Conservation (phyloP, 2,113 vertebrate genomes). For the Trematocara nigrifrons region DNA sequence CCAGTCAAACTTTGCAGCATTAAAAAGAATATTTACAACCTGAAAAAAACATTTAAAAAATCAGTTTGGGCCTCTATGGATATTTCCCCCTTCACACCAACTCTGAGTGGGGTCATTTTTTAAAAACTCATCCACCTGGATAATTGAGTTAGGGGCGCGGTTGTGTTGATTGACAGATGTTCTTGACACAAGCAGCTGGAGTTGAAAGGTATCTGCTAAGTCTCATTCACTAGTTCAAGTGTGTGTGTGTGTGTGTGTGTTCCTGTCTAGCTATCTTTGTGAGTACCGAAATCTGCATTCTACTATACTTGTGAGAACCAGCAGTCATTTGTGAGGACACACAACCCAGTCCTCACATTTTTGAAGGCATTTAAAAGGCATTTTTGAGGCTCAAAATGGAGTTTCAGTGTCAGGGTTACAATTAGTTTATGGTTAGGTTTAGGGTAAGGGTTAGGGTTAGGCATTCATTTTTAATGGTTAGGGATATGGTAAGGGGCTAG, state of each 20-base stretch:
- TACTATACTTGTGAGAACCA: no score
- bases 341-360: no score
- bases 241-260: background rate
- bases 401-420: no score
- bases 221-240: background rate
- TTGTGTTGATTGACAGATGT: background rate
- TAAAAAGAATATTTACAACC: background rate
- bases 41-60: background rate
- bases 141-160: background rate
- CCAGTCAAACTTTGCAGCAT: background rate
- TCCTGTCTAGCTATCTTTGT: no score
- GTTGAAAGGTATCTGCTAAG: background rate
- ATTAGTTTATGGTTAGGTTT: no score
- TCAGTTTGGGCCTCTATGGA: background rate
- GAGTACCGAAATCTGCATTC: no score
- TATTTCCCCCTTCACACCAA: background rate
- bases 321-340: no score
- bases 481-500: no score
- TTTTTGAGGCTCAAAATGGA: no score
- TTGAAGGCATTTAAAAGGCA: no score
- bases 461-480: no score
- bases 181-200: background rate
- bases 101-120: background rate
- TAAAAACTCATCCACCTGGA: background rate
- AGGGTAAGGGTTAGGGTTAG: no score